Percentiles rank a stretch among this genome's conserved stretches.
Conservation (phyloP, 1,140 invertebrate genomes). For the Temnothorax nylanderi region DNA sequence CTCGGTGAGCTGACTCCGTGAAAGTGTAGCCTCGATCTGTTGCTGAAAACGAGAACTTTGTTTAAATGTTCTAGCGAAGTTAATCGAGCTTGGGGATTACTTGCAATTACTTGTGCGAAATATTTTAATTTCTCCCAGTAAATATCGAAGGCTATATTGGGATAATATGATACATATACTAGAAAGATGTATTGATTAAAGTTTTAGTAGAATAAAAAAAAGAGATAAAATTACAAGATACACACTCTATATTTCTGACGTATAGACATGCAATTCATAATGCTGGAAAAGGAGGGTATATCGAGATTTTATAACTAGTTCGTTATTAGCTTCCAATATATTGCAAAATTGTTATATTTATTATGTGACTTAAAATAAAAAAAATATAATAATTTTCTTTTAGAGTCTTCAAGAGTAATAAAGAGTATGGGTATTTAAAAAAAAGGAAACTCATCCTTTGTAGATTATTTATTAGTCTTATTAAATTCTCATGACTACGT, state of each 20-base stretch:
- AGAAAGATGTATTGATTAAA: background rate
- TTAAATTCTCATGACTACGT: background rate
- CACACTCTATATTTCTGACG: too few species aligned
- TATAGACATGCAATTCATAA: background rate
- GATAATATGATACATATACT: background rate
- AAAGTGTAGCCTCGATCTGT: slow-evolving; percentile 45
- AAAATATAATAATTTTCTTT: background rate
- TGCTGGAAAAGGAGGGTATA: too few species aligned
- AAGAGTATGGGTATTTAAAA: background rate
- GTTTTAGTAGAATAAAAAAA: background rate
- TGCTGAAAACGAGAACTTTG: slow-evolving; percentile 46
- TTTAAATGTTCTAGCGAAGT: background rate
- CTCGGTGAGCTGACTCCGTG: slow-evolving; percentile 26
- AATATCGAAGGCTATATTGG: background rate
- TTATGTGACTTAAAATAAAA: background rate
- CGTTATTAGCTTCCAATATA: background rate
- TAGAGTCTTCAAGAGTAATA: background rate
- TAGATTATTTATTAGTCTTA: background rate
- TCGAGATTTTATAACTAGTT: background rate
- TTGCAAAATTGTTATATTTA: background rate
- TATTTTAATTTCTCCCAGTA: background rate
- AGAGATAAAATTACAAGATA: background rate
- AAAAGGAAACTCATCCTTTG: background rate
- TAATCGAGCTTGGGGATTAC: background rate
- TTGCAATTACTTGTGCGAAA: background rate